A percentile compares a stretch with the other conserved stretches of the same genome.
These are phyloP conservation scores for Proisotoma minuta DNA, from an alignment of 2,888 invertebrate species.

Conservation along the genomic window DNA sequence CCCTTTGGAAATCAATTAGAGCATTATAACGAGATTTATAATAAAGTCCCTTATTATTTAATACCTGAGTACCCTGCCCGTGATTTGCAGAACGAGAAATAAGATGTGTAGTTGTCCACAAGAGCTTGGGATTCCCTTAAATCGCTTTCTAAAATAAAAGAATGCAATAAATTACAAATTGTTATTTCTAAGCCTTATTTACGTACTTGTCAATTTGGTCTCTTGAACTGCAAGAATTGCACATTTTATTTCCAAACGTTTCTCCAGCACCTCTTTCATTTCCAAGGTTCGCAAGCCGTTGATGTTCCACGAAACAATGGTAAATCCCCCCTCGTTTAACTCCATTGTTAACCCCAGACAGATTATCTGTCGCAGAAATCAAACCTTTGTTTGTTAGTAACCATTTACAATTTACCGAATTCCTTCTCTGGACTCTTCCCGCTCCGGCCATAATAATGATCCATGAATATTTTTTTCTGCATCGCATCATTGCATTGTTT, in stretches of 20 bases:
- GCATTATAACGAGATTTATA: background rate
- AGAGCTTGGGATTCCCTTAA: conserved; percentile 23
- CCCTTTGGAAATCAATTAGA: conserved; percentile 14
- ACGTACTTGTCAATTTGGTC: conserved; percentile 36
- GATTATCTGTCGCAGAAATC: too few species aligned
- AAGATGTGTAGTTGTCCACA: conserved; percentile 30
- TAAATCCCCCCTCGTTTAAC: conserved; percentile 19
- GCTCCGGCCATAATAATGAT: too few species aligned
- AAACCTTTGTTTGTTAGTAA: too few species aligned
- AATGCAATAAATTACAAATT: too few species aligned
- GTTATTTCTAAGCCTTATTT: background rate
- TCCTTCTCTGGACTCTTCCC: too few species aligned
- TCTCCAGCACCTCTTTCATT: conserved; percentile 24
- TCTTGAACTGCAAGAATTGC: conserved; percentile 35
- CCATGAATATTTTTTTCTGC: too few species aligned
- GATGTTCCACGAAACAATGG: conserved; percentile 39
- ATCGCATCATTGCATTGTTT: too few species aligned
- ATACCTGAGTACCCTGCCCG: conserved; percentile 33
- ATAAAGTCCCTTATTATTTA: background rate
- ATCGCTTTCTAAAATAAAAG: conserved; percentile 19
- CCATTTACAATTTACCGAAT: too few species aligned
- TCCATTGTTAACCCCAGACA: too few species aligned
- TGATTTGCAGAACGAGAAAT: conserved; percentile 34
- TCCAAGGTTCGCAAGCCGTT: conserved; percentile 38
- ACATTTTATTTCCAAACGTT: conserved; percentile 16